phyloP scores from a whole-genome alignment of 2,888 invertebrate species.

The Cataglyphis livida region DNA sequence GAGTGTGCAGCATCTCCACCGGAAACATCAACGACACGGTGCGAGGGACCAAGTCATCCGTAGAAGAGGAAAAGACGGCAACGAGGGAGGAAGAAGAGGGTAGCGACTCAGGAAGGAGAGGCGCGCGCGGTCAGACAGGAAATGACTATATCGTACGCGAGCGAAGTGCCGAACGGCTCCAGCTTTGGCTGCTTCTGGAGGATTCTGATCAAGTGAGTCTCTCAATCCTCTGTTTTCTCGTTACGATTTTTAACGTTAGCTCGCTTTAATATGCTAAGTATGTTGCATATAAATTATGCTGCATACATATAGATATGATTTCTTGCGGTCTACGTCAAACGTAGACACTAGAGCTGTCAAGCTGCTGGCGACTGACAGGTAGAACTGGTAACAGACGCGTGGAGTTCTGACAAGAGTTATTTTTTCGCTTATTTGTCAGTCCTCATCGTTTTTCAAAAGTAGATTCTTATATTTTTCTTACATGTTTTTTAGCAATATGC shows the following conservation, averaged over 20 bases:
- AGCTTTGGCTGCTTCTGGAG: conserved; percentile 97
- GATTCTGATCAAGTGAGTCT: conserved; percentile 93
- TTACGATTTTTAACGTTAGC: neutral
- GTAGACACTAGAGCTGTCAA: conserved; percentile 34
- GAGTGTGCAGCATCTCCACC: conserved; percentile 74
- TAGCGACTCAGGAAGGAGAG: conserved; percentile 51
- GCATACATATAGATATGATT: neutral
- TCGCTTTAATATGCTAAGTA: conserved; percentile 14
- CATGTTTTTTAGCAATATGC: neutral
- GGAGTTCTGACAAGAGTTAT: neutral
- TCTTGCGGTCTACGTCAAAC: conserved; percentile 29
- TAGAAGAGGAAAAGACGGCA: conserved; percentile 43
- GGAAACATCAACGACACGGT: conserved; percentile 68
- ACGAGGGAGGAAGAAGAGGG: conserved; percentile 59
- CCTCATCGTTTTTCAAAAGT: neutral
- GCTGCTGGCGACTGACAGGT: conserved; percentile 19
- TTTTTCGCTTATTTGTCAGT: neutral
- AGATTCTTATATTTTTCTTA: neutral
- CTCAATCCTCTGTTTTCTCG: neutral
- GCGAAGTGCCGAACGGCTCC: conserved; percentile 96
- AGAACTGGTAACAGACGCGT: conserved; percentile 10
- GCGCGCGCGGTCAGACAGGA: conserved; percentile 72
- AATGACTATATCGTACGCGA: conserved; percentile 96
- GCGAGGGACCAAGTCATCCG: conserved; percentile 57
- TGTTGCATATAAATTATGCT: neutral